These are phyloP conservation scores for Apamea monoglypha DNA, from an alignment of 2,888 invertebrate genomes.

Conservation along the genomic window DNA sequence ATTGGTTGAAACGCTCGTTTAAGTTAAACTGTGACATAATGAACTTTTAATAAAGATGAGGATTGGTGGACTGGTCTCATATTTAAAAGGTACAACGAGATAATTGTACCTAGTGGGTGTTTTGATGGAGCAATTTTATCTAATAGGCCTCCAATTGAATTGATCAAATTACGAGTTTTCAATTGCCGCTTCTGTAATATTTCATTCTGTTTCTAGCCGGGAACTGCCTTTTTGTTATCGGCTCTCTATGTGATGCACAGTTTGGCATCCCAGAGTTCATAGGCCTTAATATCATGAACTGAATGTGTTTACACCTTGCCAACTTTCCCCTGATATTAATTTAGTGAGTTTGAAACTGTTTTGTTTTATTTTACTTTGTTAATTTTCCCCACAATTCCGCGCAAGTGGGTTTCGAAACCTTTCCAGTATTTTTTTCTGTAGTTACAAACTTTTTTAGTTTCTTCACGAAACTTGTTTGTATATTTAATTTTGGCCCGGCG, in stretches of 20 bases:
- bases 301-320: not conserved
- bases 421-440: not conserved
- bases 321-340: no score
- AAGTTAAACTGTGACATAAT: constrained; percentile 53
- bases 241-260: not conserved
- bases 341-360: not conserved
- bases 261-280: not conserved
- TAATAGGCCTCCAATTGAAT: constrained; percentile 41
- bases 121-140: constrained; percentile 47
- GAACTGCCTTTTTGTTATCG: not conserved
- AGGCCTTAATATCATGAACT: not conserved
- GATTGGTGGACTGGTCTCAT: constrained; percentile 30
- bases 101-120: constrained; percentile 42
- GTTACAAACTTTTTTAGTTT: not conserved
- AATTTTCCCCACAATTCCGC: not conserved
- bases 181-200: constrained; percentile 9
- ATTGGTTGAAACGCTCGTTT: constrained; percentile 38
- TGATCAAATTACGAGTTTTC: constrained; percentile 22
- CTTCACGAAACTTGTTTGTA: not conserved
- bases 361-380: not conserved
- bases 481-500: not conserved
- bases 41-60: constrained; percentile 55
- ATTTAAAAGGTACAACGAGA: constrained; percentile 34
- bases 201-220: not conserved
- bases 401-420: no score